Conservation (phyloP, 2,113 vertebrate genomes). For the Sorex fumeus region DNA sequence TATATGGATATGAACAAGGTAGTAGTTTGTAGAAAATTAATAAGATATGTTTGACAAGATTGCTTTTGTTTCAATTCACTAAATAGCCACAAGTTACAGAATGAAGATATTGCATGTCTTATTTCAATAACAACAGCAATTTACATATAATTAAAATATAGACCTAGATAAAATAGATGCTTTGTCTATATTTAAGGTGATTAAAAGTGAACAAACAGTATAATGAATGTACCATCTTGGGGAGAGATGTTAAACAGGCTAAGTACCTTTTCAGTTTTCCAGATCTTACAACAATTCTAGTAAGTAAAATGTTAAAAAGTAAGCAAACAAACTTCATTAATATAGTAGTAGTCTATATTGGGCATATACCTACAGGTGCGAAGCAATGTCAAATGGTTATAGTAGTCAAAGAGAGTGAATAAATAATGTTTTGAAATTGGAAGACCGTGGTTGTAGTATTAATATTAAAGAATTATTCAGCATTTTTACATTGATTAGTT, state of each 20-base stretch:
- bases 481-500: not conserved
- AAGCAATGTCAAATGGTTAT: not conserved
- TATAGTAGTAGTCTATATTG: not conserved
- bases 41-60: slow-evolving; percentile 4
- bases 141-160: slow-evolving; percentile 32
- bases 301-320: no score
- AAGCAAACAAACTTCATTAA: not conserved
- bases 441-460: not conserved
- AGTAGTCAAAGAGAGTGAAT: not conserved
- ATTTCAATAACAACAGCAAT: slow-evolving; percentile 12
- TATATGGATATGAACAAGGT: not conserved
- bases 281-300: no score
- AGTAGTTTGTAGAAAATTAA: slow-evolving; percentile 27
- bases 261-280: no score
- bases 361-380: not conserved
- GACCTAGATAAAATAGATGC: not conserved
- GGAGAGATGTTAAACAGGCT: no score
- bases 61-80: slow-evolving; percentile 46
- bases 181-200: not conserved
- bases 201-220: slow-evolving; percentile 19
- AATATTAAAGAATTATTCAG: not conserved
- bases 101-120: slow-evolving; percentile 13
- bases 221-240: no score
- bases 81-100: not conserved
- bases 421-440: not conserved